Conservation (phyloP, 2,888 invertebrate species). For the Drosophila rellima region DNA sequence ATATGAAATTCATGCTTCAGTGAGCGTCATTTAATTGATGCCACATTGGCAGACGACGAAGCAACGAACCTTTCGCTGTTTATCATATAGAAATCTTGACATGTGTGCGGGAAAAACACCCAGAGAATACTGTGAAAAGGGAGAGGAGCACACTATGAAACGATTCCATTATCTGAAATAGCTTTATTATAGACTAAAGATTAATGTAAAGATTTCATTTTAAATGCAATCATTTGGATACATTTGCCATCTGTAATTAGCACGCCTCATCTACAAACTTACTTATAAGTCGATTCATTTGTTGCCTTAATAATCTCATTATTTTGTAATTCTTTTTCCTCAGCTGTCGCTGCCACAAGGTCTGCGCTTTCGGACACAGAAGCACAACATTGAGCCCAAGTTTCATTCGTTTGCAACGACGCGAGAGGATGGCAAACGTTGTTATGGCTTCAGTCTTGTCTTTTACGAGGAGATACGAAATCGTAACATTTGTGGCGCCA, state of each 20-base stretch:
- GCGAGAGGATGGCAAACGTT: slow-evolving; percentile 97
- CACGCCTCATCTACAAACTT: background rate
- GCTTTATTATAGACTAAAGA: background rate
- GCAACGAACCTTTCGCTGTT: slow-evolving; percentile 16
- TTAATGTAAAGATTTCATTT: background rate
- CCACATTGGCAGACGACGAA: slow-evolving; percentile 49
- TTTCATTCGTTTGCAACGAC: slow-evolving; percentile 99
- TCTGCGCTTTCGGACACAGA: slow-evolving; percentile 97
- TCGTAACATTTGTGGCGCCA: slow-evolving; percentile 96
- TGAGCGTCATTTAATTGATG: slow-evolving; percentile 71
- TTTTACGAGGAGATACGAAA: slow-evolving; percentile 98
- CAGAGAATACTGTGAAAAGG: background rate
- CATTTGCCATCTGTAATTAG: slow-evolving; percentile 3
- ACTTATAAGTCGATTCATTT: slow-evolving; percentile 24
- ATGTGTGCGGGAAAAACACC: slow-evolving; percentile 10
- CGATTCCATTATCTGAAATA: background rate
- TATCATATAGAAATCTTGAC: slow-evolving; percentile 51
- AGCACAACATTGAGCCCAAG: slow-evolving; percentile 93
- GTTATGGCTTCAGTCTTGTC: slow-evolving; percentile 97
- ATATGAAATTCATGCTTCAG: slow-evolving; percentile 69
- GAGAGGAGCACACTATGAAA: slow-evolving; percentile 7
- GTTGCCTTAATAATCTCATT: slow-evolving; percentile 25
- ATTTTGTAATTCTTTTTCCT: background rate
- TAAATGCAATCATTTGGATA: background rate
- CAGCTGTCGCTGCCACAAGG: slow-evolving; percentile 98